Evolutionary conservation across 1,140 invertebrate genomes (phyloP).

Genomic region (Periplaneta americana): DNA sequence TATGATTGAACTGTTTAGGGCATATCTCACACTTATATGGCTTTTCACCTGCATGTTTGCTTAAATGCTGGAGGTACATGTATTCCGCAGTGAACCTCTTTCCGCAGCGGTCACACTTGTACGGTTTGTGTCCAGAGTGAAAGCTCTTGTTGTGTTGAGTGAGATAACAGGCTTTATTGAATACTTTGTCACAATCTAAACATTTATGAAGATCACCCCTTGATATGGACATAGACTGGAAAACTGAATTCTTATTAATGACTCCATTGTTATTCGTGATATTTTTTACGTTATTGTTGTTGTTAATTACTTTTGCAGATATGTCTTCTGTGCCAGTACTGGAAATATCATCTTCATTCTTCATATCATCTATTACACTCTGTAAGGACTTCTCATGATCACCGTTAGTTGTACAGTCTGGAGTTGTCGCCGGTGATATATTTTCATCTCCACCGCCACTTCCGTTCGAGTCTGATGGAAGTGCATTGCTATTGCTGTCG

Average conservation of each 20-base stretch:
- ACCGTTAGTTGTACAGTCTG: slow-evolving; percentile 3
- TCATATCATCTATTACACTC: not conserved
- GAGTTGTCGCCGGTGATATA: slow-evolving; percentile 8
- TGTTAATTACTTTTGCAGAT: not conserved
- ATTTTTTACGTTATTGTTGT: not conserved
- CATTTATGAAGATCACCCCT: slow-evolving; percentile 55
- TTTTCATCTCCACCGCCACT: not conserved
- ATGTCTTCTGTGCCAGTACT: not conserved
- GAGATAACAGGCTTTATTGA: slow-evolving; percentile 80
- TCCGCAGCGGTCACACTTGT: slow-evolving; percentile 76
- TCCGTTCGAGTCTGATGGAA: not conserved
- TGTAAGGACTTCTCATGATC: not conserved
- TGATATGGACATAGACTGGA: slow-evolving; percentile 28
- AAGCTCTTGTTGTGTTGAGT: slow-evolving; percentile 88
- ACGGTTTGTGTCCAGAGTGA: slow-evolving; percentile 79
- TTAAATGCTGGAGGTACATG: slow-evolving; percentile 56
- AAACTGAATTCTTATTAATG: not conserved
- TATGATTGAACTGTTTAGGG: slow-evolving; percentile 86
- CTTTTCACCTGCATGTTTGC: slow-evolving; percentile 76
- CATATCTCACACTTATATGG: slow-evolving; percentile 85
- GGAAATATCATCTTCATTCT: not conserved
- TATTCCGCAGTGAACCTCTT: slow-evolving; percentile 69
- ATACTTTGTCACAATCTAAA: slow-evolving; percentile 50
- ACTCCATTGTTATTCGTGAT: not conserved
- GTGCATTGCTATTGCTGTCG: not conserved